A percentile compares a stretch with the other conserved stretches of the same genome.
phyloP scores from a whole-genome alignment of 2,113 vertebrate species.

The Corythaeola cristata region DNA sequence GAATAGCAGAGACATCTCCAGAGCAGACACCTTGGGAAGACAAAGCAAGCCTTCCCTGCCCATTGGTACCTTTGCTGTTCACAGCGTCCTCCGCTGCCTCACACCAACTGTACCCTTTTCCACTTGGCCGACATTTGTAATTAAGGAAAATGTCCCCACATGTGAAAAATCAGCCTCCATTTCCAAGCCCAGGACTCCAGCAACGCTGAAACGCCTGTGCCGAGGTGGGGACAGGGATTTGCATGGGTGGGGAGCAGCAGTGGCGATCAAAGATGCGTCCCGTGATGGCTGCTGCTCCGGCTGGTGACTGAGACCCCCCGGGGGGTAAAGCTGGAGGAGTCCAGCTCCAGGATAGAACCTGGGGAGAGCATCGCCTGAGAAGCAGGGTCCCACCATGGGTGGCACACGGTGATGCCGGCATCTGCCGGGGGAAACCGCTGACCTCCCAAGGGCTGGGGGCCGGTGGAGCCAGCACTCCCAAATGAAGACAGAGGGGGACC shows the following conservation, averaged over 20 bases:
- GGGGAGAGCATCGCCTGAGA: background rate
- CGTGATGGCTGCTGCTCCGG: too few relatives aligned
- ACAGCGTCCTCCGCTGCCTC: background rate
- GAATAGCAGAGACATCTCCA: background rate
- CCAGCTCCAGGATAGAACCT: background rate
- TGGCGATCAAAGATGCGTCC: accelerated
- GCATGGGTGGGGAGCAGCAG: background rate
- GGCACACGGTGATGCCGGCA: background rate
- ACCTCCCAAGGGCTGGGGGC: background rate
- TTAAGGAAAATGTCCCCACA: background rate
- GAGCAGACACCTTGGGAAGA: background rate
- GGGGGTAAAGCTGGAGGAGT: too few relatives aligned
- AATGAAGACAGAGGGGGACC: background rate
- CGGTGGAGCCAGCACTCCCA: background rate
- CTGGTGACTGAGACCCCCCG: too few relatives aligned
- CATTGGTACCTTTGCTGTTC: background rate
- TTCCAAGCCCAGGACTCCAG: background rate
- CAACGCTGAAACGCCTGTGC: accelerated
- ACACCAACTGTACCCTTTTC: background rate
- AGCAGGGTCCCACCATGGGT: background rate
- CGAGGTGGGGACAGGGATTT: background rate
- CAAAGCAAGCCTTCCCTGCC: background rate
- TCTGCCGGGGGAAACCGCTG: background rate
- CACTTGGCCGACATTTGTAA: background rate
- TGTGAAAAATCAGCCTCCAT: background rate